Conservation (phyloP, 2,797 vertebrate genomes). For the Artibeus lituratus region DNA sequence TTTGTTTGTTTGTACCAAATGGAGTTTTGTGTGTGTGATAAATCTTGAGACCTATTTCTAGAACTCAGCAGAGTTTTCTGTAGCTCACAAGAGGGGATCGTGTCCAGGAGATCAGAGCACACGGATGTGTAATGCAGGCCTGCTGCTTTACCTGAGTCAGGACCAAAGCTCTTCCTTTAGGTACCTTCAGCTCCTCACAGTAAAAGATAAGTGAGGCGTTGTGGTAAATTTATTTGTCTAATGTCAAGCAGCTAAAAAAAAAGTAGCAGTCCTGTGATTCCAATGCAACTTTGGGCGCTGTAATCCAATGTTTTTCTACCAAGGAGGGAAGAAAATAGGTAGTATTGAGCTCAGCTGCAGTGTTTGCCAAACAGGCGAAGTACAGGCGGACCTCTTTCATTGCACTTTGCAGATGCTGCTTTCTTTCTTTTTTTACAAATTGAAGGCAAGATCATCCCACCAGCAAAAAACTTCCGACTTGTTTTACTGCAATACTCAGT, state of each 20-base stretch:
- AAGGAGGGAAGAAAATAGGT: background rate
- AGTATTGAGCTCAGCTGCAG: background rate
- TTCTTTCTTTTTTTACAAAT: background rate
- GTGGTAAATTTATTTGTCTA: background rate
- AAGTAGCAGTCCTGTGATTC: background rate
- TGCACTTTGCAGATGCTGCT: background rate
- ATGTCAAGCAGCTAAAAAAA: background rate
- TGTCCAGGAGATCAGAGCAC: background rate
- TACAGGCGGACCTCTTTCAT: background rate
- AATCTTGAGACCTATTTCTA: background rate
- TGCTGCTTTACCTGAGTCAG: background rate
- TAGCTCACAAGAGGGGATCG: background rate
- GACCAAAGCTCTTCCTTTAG: background rate
- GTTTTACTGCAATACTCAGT: background rate
- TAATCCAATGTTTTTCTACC: background rate
- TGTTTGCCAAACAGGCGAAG: background rate
- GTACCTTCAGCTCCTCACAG: background rate
- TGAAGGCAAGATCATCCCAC: background rate
- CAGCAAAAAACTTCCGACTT: background rate
- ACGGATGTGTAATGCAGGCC: background rate
- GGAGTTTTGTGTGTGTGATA: background rate
- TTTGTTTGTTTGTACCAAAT: background rate
- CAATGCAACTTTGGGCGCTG: background rate
- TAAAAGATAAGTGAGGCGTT: background rate
- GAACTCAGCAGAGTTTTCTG: background rate